A percentile compares a stretch with the other conserved stretches of the same genome.
phyloP scores from a whole-genome alignment of 2,797 vertebrate genomes.

The Mus minutoides region DNA sequence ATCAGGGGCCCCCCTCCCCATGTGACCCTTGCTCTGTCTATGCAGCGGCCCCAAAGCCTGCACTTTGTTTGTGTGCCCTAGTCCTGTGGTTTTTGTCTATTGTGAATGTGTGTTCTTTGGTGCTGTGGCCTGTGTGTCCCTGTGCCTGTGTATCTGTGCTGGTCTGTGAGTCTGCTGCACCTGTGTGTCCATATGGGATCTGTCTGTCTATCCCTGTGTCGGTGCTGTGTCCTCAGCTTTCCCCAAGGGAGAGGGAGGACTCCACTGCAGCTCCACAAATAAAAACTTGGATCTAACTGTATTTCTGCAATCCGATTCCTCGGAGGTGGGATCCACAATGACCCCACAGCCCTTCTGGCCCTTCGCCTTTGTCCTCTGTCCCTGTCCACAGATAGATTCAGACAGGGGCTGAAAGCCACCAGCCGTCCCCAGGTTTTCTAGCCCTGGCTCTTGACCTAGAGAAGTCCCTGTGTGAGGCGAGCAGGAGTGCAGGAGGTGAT shows the following conservation, averaged over 20 bases:
- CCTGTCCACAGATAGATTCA: background rate
- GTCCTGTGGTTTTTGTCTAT: conserved; percentile 39
- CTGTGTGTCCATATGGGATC: conserved; percentile 24
- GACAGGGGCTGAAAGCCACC: background rate
- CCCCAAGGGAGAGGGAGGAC: conserved; percentile 61
- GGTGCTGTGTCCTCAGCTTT: conserved; percentile 76
- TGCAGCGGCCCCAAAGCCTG: conserved; percentile 77
- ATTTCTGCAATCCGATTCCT: background rate
- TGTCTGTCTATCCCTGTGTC: conserved; percentile 68
- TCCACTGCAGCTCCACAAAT: conserved; percentile 65
- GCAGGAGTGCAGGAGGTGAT: background rate
- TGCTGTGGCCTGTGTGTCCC: conserved; percentile 76
- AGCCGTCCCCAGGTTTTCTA: background rate
- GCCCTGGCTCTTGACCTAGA: background rate
- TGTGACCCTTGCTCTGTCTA: conserved; percentile 68
- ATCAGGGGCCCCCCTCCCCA: conserved; percentile 71
- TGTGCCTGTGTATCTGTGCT: conserved; percentile 77
- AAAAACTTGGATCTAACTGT: conserved; percentile 74
- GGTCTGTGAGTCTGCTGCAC: conserved; percentile 64
- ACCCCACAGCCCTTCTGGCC: background rate
- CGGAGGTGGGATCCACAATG: background rate
- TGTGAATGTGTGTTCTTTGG: conserved; percentile 22
- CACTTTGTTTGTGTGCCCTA: conserved; percentile 70
- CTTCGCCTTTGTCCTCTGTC: background rate
- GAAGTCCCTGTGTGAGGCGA: background rate